Percentiles rank a stretch among this genome's conserved stretches.
Evolutionary conservation across 2,113 vertebrate genomes (phyloP).

Genomic region (Callorhinus ursinus): DNA sequence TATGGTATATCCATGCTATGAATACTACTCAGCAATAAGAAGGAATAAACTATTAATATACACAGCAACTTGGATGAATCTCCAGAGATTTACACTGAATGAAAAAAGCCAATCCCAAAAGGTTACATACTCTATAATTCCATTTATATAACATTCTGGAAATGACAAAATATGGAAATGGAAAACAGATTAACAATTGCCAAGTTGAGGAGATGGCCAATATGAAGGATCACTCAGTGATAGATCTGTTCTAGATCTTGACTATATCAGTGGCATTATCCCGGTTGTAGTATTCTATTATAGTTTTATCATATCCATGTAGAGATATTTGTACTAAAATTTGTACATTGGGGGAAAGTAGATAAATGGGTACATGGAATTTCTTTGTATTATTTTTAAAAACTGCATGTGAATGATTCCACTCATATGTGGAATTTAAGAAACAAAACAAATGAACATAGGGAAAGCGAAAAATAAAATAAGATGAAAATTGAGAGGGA

Average conservation of each 20-base stretch:
- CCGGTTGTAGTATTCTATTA: no score
- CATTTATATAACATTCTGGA: not conserved
- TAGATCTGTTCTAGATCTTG: not conserved
- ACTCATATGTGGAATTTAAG: no score
- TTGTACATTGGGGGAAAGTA: no score
- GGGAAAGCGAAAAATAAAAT: no score
- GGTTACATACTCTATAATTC: not conserved
- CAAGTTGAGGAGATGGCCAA: not conserved
- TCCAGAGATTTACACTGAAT: not conserved
- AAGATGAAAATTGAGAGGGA: no score
- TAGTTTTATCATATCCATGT: no score
- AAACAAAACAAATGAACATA: no score
- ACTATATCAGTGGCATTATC: not conserved
- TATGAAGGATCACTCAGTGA: not conserved
- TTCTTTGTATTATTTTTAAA: no score
- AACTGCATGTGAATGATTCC: no score
- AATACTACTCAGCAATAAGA: not conserved
- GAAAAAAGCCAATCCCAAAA: not conserved
- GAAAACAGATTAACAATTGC: not conserved
- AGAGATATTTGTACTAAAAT: no score
- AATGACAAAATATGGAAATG: not conserved
- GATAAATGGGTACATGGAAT: no score
- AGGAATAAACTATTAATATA: not conserved
- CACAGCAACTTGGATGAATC: not conserved
- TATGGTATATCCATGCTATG: not conserved